phyloP scores from a whole-genome alignment of 2,113 vertebrate species.

The chimpanzee (Pan troglodytes) region DNA sequence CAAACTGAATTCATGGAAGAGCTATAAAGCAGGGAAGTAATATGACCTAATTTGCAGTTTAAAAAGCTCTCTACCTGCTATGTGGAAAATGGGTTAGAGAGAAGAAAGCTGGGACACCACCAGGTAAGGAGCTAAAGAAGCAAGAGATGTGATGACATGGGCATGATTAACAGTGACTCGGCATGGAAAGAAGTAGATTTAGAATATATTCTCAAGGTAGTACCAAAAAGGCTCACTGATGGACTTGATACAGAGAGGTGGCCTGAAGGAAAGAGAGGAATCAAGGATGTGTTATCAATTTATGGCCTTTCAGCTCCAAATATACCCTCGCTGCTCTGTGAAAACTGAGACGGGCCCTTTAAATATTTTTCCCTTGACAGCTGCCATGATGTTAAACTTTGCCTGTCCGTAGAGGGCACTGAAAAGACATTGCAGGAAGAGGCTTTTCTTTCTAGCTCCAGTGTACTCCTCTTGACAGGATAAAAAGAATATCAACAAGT shows the following conservation, averaged over 20 bases:
- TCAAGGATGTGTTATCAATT: background rate
- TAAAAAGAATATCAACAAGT: background rate
- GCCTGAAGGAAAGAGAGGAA: background rate
- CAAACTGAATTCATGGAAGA: background rate
- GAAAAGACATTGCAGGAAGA: background rate
- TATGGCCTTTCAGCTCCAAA: background rate
- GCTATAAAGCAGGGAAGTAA: background rate
- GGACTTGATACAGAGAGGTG: background rate
- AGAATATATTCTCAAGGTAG: background rate
- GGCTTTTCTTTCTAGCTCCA: background rate
- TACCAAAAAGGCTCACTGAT: background rate
- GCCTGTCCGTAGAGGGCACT: background rate
- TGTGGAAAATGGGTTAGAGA: background rate
- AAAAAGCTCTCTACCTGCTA: background rate
- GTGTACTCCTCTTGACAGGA: background rate
- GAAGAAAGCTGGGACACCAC: background rate
- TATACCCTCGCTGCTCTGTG: background rate
- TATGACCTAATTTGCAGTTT: background rate
- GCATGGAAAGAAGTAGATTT: background rate
- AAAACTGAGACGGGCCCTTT: background rate
- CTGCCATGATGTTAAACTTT: background rate
- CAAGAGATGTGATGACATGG: background rate
- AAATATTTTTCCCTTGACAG: background rate
- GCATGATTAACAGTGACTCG: background rate
- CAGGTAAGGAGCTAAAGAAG: background rate